These are phyloP conservation scores for Phylloscopus trochilus DNA, from an alignment of 2,113 vertebrate species.

Conservation along the genomic window DNA sequence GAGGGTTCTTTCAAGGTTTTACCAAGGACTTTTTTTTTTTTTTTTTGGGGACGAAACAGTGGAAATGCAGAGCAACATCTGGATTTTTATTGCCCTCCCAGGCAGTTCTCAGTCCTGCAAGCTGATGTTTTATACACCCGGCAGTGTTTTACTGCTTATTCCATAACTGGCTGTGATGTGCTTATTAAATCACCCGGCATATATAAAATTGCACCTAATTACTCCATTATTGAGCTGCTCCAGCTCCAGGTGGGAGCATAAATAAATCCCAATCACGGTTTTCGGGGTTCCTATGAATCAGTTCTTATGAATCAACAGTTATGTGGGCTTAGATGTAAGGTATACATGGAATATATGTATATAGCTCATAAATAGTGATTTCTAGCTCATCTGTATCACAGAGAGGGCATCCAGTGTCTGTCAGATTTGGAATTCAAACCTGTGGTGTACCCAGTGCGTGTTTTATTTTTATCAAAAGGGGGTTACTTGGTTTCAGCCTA, in stretches of 20 bases:
- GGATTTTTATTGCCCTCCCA: background rate
- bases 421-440: background rate
- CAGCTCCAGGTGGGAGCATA: background rate
- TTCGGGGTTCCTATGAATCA: background rate
- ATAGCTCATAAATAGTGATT: background rate
- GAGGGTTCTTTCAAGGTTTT: constrained; percentile 1
- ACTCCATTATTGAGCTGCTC: background rate
- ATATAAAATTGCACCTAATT: background rate
- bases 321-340: accelerated
- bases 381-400: background rate
- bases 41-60: background rate
- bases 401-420: background rate
- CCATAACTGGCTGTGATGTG: background rate
- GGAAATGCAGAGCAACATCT: background rate
- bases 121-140: background rate
- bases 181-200: background rate
- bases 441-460: background rate
- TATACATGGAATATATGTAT: background rate
- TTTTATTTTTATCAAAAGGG: background rate
- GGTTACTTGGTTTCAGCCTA: background rate
- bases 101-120: background rate
- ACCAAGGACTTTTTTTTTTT: background rate
- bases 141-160: background rate
- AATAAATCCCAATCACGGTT: background rate
- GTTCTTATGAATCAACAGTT: background rate